Percentiles rank a stretch among this genome's conserved stretches.
Evolutionary conservation across 2,888 invertebrate genomes (phyloP).

Genomic region (Parascotia fuliginaria): DNA sequence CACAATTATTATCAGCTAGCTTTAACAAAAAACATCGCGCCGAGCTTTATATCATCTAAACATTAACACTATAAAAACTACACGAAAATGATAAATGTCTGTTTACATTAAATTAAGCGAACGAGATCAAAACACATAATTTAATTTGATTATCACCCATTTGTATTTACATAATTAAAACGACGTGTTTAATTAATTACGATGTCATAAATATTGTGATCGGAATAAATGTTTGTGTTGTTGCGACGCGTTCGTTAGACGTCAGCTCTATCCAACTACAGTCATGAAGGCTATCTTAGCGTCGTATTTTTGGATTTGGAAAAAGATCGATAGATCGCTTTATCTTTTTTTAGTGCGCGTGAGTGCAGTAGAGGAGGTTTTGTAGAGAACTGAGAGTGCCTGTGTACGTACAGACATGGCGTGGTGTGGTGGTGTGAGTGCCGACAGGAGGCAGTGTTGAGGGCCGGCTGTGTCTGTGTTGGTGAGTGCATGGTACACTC

Average conservation of each 20-base stretch:
- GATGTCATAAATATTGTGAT: slow-evolving; percentile 77
- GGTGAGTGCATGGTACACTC: slow-evolving; percentile 79
- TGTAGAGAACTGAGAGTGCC: slow-evolving; percentile 83
- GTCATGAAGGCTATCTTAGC: slow-evolving; percentile 66
- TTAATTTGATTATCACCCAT: slow-evolving; percentile 81
- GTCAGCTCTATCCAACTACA: slow-evolving; percentile 76
- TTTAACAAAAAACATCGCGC: slow-evolving; percentile 58
- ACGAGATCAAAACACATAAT: slow-evolving; percentile 76
- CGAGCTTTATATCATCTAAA: slow-evolving; percentile 50
- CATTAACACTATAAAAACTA: slow-evolving; percentile 71
- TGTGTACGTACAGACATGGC: slow-evolving; percentile 77
- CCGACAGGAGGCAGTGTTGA: slow-evolving; percentile 68
- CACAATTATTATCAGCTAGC: slow-evolving; percentile 53
- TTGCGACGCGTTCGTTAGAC: slow-evolving; percentile 75
- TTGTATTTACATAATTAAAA: slow-evolving; percentile 83
- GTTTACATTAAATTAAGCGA: slow-evolving; percentile 81
- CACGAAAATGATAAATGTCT: slow-evolving; percentile 78
- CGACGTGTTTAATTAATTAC: slow-evolving; percentile 82
- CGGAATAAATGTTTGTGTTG: slow-evolving; percentile 63
- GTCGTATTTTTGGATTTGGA: slow-evolving; percentile 75
- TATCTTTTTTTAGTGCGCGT: slow-evolving; percentile 84
- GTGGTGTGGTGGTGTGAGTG: slow-evolving; percentile 68
- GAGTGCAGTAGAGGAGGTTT: slow-evolving; percentile 85
- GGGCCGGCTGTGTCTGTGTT: slow-evolving; percentile 64
- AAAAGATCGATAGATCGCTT: slow-evolving; percentile 85